These are phyloP conservation scores for Eulemur albifrons DNA, from an alignment of 2,797 vertebrate species.

Conservation along the genomic window DNA sequence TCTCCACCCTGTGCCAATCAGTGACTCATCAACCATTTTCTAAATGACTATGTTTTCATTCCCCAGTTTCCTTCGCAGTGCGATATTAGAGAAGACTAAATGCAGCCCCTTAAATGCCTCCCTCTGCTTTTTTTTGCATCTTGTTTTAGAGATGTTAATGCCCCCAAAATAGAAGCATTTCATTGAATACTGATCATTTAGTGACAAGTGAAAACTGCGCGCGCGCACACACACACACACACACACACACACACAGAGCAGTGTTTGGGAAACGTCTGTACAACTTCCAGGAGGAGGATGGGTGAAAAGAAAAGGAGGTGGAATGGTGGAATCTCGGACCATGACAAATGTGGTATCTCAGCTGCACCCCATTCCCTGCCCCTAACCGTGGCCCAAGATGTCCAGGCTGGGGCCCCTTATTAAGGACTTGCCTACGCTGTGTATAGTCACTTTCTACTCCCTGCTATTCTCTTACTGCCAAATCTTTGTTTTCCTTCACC, in stretches of 20 bases:
- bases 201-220: slow-evolving; percentile 27
- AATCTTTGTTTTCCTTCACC: background rate
- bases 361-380: background rate
- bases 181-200: slow-evolving; percentile 65
- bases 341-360: background rate
- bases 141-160: slow-evolving; percentile 72
- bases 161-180: slow-evolving; percentile 71
- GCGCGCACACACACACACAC: background rate
- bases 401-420: background rate
- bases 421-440: background rate
- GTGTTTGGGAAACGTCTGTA: background rate
- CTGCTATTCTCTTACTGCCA: background rate
- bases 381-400: background rate
- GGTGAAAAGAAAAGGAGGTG: background rate
- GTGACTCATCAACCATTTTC: slow-evolving; percentile 75
- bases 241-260: background rate
- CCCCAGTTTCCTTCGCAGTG: slow-evolving; percentile 53
- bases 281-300: slow-evolving; percentile 12
- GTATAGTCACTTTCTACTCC: background rate
- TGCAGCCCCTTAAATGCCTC: slow-evolving; percentile 60
- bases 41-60: slow-evolving; percentile 72
- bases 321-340: background rate
- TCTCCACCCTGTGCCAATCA: slow-evolving; percentile 75
- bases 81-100: slow-evolving; percentile 70
- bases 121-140: slow-evolving; percentile 53